phyloP scores from a whole-genome alignment of 2,888 invertebrate genomes.

The Apamea monoglypha region DNA sequence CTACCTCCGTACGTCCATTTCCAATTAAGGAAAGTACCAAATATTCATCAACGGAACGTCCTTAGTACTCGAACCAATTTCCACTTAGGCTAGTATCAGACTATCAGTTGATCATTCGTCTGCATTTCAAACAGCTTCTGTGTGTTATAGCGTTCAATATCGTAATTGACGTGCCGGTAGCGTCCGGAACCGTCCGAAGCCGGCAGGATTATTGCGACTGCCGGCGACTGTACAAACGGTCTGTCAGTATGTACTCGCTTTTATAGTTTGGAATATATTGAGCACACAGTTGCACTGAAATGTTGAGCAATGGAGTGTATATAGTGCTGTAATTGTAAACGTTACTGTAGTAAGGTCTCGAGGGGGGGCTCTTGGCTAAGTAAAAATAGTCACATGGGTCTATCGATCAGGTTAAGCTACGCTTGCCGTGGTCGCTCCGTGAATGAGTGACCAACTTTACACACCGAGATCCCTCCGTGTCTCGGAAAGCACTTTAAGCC shows the following conservation, averaged over 20 bases:
- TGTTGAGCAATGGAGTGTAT: background rate
- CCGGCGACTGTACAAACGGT: conserved; percentile 38
- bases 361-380: no score
- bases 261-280: conserved; percentile 30
- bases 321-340: background rate
- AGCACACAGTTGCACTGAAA: background rate
- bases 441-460: no score
- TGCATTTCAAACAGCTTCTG: conserved; percentile 54
- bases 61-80: conserved; percentile 37
- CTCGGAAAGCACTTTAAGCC: no score
- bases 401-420: no score
- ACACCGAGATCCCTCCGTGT: no score
- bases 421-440: no score
- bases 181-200: conserved; percentile 24
- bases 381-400: no score
- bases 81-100: conserved; percentile 35
- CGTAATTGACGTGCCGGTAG: conserved; percentile 62
- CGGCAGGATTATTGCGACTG: conserved; percentile 55
- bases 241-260: conserved; percentile 35
- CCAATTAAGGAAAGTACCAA: conserved; percentile 20
- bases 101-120: conserved; percentile 51
- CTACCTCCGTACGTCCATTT: background rate
- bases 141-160: conserved; percentile 58
- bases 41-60: conserved; percentile 28
- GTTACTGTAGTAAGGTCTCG: background rate